Evolutionary conservation across 2,797 vertebrate genomes (phyloP).

Genomic region (Champsocephalus gunnari): DNA sequence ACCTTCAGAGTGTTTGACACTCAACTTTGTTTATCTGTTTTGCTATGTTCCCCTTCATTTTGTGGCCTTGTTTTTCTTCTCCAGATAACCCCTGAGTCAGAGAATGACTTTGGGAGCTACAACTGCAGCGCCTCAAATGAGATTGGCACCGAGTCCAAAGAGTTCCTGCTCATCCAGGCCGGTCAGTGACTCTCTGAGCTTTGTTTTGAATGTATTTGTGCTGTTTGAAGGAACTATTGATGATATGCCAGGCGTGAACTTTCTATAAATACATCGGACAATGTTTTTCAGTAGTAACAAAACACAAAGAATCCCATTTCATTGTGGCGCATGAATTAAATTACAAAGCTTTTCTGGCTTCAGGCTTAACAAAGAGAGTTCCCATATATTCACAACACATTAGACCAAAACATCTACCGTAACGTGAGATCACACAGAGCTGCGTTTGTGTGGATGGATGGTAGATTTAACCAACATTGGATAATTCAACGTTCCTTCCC

Average conservation of each 20-base stretch:
- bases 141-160: constrained; percentile 95
- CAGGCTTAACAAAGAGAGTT: constrained; percentile 18
- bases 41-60: constrained; percentile 57
- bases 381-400: constrained; percentile 35
- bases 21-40: constrained; percentile 58
- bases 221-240: neutral
- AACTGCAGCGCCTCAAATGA: constrained; percentile 97
- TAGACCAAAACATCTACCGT: constrained; percentile 28
- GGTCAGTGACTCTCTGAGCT: constrained; percentile 83
- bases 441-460: constrained; percentile 43
- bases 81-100: constrained; percentile 95
- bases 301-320: constrained; percentile 2
- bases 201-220: constrained; percentile 9
- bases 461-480: constrained; percentile 32
- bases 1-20: constrained; percentile 67
- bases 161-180: constrained; percentile 98
- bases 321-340: constrained; percentile 10
- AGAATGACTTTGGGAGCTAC: constrained; percentile 98
- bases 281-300: neutral
- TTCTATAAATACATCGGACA: neutral
- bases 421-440: constrained; percentile 22
- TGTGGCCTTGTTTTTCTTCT: constrained; percentile 17
- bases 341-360: constrained; percentile 5
- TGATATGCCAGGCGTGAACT: neutral
- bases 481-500: constrained; percentile 37